Conservation (phyloP, 1,140 invertebrate species). For the Drosophila repletoides region DNA sequence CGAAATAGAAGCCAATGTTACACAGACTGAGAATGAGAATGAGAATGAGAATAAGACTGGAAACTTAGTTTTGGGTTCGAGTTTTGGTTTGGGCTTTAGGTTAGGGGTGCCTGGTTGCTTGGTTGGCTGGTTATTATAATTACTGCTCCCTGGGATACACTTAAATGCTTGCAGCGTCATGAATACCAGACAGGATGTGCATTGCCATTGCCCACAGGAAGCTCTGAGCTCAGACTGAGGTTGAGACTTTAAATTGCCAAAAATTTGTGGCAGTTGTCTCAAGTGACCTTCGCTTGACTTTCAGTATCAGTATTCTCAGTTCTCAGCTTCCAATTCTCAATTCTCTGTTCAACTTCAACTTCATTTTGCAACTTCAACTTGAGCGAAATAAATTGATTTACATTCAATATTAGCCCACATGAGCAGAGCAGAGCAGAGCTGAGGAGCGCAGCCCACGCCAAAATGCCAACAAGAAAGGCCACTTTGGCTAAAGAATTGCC, state of each 20-base stretch:
- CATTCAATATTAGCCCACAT: conserved; percentile 35
- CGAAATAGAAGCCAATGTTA: conserved; percentile 58
- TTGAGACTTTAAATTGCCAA: conserved; percentile 34
- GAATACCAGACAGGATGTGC: conserved; percentile 59
- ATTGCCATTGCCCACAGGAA: conserved; percentile 40
- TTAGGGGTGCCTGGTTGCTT: conserved; percentile 12
- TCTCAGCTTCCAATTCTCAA: conserved; percentile 25
- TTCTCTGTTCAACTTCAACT: conserved; percentile 23
- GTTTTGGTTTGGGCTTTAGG: conserved; percentile 16
- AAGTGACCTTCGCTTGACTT: conserved; percentile 55
- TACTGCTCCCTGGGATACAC: conserved; percentile 62
- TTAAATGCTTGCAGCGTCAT: conserved; percentile 66
- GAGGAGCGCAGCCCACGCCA: conserved; percentile 35
- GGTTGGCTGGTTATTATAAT: conserved; percentile 69
- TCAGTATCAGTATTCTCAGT: conserved; percentile 15
- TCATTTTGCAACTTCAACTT: conserved; percentile 47
- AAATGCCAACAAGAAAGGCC: conserved; percentile 56
- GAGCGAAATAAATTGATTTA: conserved; percentile 71
- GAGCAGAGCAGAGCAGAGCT: background rate
- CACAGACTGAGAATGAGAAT: conserved; percentile 27
- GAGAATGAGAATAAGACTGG: conserved; percentile 7
- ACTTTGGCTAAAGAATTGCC: conserved; percentile 66
- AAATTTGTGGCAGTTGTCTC: conserved; percentile 29
- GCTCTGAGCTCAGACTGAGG: conserved; percentile 3
- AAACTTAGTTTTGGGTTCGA: conserved; percentile 17